A percentile compares a stretch with the other conserved stretches of the same genome.
Evolutionary conservation across 92 coral and sea anemone genomes (phyloP).

Genomic region (Epizoanthus scotinus): DNA sequence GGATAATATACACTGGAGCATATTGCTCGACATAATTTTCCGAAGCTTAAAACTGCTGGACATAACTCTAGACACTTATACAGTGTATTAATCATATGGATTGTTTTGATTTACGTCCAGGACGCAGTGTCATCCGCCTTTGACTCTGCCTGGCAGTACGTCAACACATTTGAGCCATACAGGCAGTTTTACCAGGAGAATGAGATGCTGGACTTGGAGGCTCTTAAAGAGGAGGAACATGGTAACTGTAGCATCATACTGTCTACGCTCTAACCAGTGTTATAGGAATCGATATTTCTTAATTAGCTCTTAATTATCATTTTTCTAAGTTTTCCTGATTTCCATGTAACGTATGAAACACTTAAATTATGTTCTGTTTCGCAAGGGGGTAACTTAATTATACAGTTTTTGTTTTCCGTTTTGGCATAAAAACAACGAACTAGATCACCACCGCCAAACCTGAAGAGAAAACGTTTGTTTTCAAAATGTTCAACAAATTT

Average conservation of each 20-base stretch:
- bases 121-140: slow-evolving; percentile 95
- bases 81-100: not conserved
- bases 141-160: slow-evolving; percentile 89
- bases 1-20: no score
- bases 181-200: slow-evolving; percentile 96
- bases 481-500: no score
- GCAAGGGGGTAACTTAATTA: no score
- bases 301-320: not conserved
- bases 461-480: no score
- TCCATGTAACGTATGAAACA: no score
- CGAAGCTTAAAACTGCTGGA: no score
- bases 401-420: no score
- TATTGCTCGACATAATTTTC: no score
- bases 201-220: slow-evolving; percentile 89
- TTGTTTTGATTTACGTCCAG: slow-evolving; percentile 42
- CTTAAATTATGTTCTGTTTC: no score
- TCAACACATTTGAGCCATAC: slow-evolving; percentile 91
- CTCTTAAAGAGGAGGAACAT: slow-evolving; percentile 82
- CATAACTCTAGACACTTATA: not conserved
- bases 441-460: no score
- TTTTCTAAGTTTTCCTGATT: no score
- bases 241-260: slow-evolving; percentile 42
- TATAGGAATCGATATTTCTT: not conserved
- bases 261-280: not conserved
- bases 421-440: no score